phyloP scores from a whole-genome alignment of 2,888 invertebrate genomes.

The Philaethria dido region DNA sequence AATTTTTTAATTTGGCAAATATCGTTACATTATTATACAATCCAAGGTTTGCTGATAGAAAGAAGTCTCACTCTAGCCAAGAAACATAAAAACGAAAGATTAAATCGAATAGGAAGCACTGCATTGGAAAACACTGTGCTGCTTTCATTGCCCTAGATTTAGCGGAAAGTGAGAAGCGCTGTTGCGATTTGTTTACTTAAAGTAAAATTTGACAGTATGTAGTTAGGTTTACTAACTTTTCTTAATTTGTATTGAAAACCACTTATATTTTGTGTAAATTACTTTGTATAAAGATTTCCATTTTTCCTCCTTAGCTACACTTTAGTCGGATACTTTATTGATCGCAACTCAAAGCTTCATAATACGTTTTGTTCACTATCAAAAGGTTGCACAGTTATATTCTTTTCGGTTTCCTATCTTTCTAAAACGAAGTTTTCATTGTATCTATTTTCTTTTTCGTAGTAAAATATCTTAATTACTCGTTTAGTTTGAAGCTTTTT shows the following conservation, averaged over 20 bases:
- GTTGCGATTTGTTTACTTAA: conserved; percentile 7
- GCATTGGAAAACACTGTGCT: conserved; percentile 7
- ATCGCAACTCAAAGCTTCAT: conserved; percentile 19
- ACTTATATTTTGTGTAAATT: background rate
- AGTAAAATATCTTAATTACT: background rate
- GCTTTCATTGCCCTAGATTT: conserved; percentile 16
- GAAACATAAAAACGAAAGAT: background rate
- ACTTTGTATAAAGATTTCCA: background rate
- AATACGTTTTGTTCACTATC: conserved; percentile 21
- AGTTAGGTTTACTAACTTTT: background rate
- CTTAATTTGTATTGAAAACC: background rate
- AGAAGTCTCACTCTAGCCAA: background rate
- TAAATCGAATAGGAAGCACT: conserved; percentile 7
- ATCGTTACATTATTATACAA: background rate
- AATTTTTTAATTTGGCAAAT: too few relatives aligned
- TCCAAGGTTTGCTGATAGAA: background rate
- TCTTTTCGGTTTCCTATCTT: background rate
- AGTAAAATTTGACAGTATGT: background rate
- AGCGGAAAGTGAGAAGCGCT: background rate
- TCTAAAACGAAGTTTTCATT: conserved; percentile 2
- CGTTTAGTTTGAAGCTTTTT: background rate
- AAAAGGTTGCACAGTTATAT: conserved; percentile 13
- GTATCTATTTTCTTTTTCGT: background rate
- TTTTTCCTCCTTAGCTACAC: conserved; percentile 8
- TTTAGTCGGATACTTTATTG: conserved; percentile 4